Conservation (phyloP, 2,888 invertebrate genomes). For the Drosophila melanosoma region DNA sequence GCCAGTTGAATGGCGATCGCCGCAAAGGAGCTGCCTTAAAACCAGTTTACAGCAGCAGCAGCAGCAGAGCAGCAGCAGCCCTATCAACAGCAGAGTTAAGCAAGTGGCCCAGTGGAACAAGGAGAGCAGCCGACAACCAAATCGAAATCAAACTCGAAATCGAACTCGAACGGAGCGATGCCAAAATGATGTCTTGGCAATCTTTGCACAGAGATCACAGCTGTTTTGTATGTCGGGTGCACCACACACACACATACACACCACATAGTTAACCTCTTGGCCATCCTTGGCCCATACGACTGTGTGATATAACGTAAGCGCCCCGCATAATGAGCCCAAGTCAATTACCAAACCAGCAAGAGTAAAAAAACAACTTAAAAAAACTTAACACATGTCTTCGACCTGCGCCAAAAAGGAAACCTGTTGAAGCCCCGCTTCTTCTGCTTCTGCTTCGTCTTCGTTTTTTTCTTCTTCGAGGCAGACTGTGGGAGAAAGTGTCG, state of each 20-base stretch:
- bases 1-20: constrained; percentile 62
- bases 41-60: constrained; percentile 63
- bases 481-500: constrained; percentile 67
- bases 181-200: background rate
- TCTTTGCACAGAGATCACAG: constrained; percentile 2
- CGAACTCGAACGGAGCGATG: constrained; percentile 4
- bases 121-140: constrained; percentile 37
- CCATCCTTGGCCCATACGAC: constrained; percentile 59
- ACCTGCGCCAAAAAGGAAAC: constrained; percentile 45
- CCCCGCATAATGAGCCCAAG: constrained; percentile 67
- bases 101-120: constrained; percentile 72
- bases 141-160: background rate
- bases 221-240: constrained; percentile 41
- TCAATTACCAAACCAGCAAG: constrained; percentile 61
- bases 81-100: constrained; percentile 27
- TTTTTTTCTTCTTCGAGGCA: background rate
- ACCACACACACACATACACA: background rate
- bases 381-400: constrained; percentile 62
- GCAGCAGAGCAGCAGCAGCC: constrained; percentile 59
- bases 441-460: background rate
- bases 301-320: constrained; percentile 73
- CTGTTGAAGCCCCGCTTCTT: constrained; percentile 56
- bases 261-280: constrained; percentile 13
- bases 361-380: background rate
- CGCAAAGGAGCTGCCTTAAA: constrained; percentile 56